phyloP scores from a whole-genome alignment of 64 coral and sea anemone genomes.

The Catalaphyllia jardinei region DNA sequence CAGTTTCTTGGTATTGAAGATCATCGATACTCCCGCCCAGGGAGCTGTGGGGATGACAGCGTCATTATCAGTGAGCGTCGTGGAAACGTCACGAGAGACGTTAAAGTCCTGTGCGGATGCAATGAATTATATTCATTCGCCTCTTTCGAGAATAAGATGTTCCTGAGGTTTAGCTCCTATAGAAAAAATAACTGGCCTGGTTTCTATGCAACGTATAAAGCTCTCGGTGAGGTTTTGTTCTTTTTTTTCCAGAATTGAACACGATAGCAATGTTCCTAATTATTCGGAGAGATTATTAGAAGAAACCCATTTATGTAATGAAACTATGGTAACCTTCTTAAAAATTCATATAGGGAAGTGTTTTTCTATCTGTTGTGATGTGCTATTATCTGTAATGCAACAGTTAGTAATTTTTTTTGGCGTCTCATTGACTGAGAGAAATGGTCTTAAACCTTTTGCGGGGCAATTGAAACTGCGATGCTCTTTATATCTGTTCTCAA shows the following conservation, averaged over 20 bases:
- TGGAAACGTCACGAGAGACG: not conserved
- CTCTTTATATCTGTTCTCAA: too few relatives aligned
- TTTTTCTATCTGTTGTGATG: too few relatives aligned
- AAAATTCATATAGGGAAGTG: too few relatives aligned
- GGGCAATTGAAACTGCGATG: too few relatives aligned
- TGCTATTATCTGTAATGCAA: too few relatives aligned
- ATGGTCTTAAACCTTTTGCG: too few relatives aligned
- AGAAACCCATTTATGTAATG: too few relatives aligned
- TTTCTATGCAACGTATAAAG: slow-evolving; percentile 28
- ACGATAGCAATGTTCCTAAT: too few relatives aligned
- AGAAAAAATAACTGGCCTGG: slow-evolving; percentile 28
- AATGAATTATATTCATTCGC: not conserved
- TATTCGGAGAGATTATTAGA: too few relatives aligned
- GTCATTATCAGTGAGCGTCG: not conserved
- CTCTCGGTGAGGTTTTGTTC: not conserved
- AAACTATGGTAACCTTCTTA: too few relatives aligned
- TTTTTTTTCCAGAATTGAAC: not conserved
- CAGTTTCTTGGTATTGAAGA: slow-evolving; percentile 23
- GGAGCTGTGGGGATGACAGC: not conserved
- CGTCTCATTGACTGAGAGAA: too few relatives aligned
- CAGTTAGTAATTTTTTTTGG: too few relatives aligned
- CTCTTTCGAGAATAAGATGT: not conserved
- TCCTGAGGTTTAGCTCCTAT: not conserved
- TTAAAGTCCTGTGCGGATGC: slow-evolving; percentile 3
- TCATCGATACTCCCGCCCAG: not conserved